Evolutionary conservation across 1,140 invertebrate genomes (phyloP).

Genomic region (Drosophila dunni): DNA sequence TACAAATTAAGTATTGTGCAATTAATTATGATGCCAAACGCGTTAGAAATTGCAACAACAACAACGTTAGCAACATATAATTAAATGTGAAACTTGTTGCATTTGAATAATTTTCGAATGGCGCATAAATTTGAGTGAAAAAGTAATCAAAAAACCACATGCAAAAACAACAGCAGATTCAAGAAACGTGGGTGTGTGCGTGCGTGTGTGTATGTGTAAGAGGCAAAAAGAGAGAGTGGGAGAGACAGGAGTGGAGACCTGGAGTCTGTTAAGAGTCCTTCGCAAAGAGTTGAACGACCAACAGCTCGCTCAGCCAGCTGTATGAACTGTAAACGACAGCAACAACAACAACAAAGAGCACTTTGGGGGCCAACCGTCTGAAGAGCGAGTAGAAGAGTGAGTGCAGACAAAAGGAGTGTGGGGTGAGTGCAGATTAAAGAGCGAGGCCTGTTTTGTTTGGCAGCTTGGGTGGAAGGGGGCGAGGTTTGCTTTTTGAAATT

Average conservation of each 20-base stretch:
- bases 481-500: conserved; percentile 20
- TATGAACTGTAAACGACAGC: conserved; percentile 29
- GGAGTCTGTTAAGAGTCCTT: conserved; percentile 32
- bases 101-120: conserved; percentile 46
- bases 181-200: conserved; percentile 43
- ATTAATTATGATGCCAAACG: conserved; percentile 50
- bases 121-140: conserved; percentile 55
- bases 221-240: neutral
- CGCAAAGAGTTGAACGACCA: conserved; percentile 45
- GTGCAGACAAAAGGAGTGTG: neutral
- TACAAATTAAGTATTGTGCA: conserved; percentile 13
- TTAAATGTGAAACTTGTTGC: conserved; percentile 64
- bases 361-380: conserved; percentile 41
- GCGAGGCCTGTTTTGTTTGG: conserved; percentile 21
- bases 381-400: neutral
- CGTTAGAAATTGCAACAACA: conserved; percentile 54
- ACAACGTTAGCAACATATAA: conserved; percentile 17
- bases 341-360: neutral
- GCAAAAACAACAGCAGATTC: neutral
- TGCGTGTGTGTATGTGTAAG: neutral
- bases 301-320: conserved; percentile 37
- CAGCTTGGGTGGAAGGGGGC: neutral
- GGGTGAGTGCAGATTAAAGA: conserved; percentile 10
- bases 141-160: conserved; percentile 11
- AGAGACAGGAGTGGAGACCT: neutral